Evolutionary conservation across 2,888 invertebrate species (phyloP), one percentile per base, ranked within the genome.

Genomic region (Onchidella celtica): DNA sequence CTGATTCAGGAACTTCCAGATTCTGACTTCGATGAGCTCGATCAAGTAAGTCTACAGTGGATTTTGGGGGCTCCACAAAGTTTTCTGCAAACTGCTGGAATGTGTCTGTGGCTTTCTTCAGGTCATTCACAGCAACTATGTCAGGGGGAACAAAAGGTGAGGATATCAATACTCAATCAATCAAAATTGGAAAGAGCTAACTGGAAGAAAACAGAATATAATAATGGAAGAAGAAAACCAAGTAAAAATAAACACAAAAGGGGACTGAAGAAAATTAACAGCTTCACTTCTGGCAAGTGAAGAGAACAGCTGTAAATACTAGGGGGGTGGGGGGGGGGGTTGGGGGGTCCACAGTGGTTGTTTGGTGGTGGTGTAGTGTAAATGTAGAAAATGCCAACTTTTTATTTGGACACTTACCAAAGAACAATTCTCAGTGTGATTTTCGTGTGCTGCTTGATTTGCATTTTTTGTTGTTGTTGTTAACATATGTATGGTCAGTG

Each of bases 61-160:
- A 27, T 27, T 65, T 66, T 3, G 72, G 73, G 2, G 57, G 79
- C 14, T 32, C 34, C 11, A 73, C 27, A 21, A 73, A 66, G 17
- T 65, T 34, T n/a, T 66, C 57, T 27, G 65, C 14, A 73, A 73
- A 79, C 66, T 34, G 24, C 27, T 73, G 73, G 11, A 79, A 21
- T 27, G 55, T 36, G 24, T 73, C 55, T 63, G 66, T 65, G 32
- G 79, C 79, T 73, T 79, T 72, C 4, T 32, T 74, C 57, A 79
- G 32, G 21, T 79, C 66, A 27, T 66, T 38, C 1, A 57, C 73
- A 34, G 73, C 72, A 34, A 79, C 79, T 79, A 36, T 17, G 36
- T n/a, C n/a, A n/a, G n/a, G n/a, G n/a, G n/a, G n/a, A n/a, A n/a
- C n/a, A n/a, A n/a, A n/a, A n/a, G n/a, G n/a, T n/a, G n/a, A n/a